Base-by-base conservation (phyloP, 2,113 vertebrate genomes). In the Columba livia region DNA sequence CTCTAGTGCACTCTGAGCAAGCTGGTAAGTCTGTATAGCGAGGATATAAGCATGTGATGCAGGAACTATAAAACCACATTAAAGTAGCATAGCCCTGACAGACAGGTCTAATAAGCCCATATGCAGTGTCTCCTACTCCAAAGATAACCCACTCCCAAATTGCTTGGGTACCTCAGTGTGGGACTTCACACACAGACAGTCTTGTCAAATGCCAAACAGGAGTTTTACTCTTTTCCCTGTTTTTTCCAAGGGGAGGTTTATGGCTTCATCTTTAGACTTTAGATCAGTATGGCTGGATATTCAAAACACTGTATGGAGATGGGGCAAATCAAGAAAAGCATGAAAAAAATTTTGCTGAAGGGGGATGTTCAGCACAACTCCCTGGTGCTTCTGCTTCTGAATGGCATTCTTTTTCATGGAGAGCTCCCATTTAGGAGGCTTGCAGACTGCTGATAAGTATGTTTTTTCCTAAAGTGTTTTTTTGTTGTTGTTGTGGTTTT, bases 71-170 rank as follows among this genome's bases (percentile, higher is more conserved):
- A 95, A 96, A 54, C 75, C 85, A 92, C 92, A 93, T 88, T 92
- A 92, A 94, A 96, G 96, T 93, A 78, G 86, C 80, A 56, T 38
- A 96, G 94, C 64, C 92, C 83, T 96, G 94, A 96, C 92, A 94
- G 95, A 94, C 95, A 96, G 79, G 90, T 94, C 92, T 97, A 97
- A 95, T 94, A 94, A 95, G 79, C 90, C 95, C 95, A 92, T 97
- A 94, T 86, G 94, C 79, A 84, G 75, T 86, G 51, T 86, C 94
- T 95, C 90, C 96, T 95, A 86, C 92, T 97, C 90, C 90, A 90
- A 74, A 93, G 94, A 94, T 88, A 93, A 90, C 88, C 95, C 92
- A 64, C 80, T 96, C 79, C 75, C 88, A 95, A 94, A 96, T 93
- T 93, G 79, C 90, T 94, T 90, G 77, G 82, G 92, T 93, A 90